Conservation (phyloP, 1,140 invertebrate species). For the Zaprionus africanus region DNA sequence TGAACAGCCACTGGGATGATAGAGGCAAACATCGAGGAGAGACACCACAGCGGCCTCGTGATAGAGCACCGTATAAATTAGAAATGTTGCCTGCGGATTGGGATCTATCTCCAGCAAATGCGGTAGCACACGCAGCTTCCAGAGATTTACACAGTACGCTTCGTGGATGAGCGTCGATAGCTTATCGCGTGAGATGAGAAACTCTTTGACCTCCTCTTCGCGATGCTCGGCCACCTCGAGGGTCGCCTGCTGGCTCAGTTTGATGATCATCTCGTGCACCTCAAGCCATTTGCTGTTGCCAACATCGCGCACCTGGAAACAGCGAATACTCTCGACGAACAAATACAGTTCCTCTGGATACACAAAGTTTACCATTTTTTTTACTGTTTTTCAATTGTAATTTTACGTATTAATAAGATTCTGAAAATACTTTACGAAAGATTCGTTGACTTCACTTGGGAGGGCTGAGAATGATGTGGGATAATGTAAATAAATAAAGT, state of each 20-base stretch:
- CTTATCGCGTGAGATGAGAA: conserved; percentile 85
- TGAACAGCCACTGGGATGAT: conserved; percentile 89
- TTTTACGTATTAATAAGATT: conserved; percentile 7
- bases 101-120: conserved; percentile 88
- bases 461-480: conserved; percentile 13
- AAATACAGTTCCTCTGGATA: conserved; percentile 76
- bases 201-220: conserved; percentile 90
- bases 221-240: conserved; percentile 88
- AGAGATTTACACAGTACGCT: conserved; percentile 90
- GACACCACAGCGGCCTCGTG: conserved; percentile 89
- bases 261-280: conserved; percentile 90
- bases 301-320: conserved; percentile 73
- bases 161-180: conserved; percentile 89
- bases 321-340: conserved; percentile 79
- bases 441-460: conserved; percentile 5
- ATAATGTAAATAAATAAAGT: conserved; percentile 29
- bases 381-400: not conserved
- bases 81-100: conserved; percentile 88
- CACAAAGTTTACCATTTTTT: conserved; percentile 74
- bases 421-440: not conserved
- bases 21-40: conserved; percentile 90
- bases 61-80: conserved; percentile 90
- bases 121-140: conserved; percentile 91
- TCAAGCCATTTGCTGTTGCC: conserved; percentile 88
- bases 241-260: conserved; percentile 91